Evolutionary conservation across 2,888 invertebrate species (phyloP).

Genomic region (Cryptus armator): DNA sequence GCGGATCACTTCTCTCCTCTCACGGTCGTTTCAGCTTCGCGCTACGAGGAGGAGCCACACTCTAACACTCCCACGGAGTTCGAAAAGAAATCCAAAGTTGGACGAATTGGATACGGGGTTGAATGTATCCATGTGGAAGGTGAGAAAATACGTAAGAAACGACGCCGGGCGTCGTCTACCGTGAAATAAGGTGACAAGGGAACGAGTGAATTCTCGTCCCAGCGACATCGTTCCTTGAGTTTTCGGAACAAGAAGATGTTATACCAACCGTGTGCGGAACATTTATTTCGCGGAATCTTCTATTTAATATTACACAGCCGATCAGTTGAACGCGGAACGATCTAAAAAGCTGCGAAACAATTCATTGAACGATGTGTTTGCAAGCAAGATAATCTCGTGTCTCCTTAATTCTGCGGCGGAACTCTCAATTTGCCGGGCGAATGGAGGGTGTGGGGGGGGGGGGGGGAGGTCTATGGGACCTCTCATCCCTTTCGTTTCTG

Average conservation of each 20-base stretch:
- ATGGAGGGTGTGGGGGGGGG: constrained; percentile 69
- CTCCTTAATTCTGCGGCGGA: constrained; percentile 73
- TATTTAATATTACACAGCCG: no score
- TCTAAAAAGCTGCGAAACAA: no score
- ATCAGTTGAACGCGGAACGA: no score
- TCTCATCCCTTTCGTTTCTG: constrained; percentile 48
- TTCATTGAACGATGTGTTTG: background rate
- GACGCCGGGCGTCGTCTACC: background rate
- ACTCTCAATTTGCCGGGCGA: constrained; percentile 80
- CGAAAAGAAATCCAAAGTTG: constrained; percentile 57
- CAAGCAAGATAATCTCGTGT: constrained; percentile 60
- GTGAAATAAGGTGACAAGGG: constrained; percentile 15
- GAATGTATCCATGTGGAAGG: constrained; percentile 52
- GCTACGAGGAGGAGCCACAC: constrained; percentile 8
- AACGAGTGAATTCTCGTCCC: background rate
- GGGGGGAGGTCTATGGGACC: background rate
- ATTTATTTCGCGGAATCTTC: constrained; percentile 19
- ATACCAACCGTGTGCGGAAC: constrained; percentile 5
- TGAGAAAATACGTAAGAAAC: constrained; percentile 50
- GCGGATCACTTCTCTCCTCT: constrained; percentile 12
- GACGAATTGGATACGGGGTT: constrained; percentile 60
- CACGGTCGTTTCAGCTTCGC: constrained; percentile 15
- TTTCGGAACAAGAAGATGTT: background rate
- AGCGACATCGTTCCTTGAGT: constrained; percentile 8
- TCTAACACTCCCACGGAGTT: constrained; percentile 10